These are phyloP conservation scores for Myocastor coypus DNA, from an alignment of 2,113 vertebrate genomes.

Conservation along the genomic window DNA sequence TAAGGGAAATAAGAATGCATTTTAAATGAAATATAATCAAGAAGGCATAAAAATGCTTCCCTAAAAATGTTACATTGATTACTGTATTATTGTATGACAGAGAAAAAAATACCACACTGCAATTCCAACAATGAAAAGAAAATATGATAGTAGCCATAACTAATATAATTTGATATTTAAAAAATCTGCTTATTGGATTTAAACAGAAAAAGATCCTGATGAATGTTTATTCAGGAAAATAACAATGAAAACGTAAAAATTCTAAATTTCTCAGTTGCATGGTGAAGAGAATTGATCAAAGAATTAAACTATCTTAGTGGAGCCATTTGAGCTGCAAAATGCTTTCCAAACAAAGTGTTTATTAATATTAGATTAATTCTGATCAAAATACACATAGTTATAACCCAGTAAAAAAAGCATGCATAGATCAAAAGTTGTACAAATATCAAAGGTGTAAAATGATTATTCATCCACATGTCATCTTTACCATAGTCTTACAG, in stretches of 20 bases:
- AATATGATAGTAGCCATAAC: not conserved
- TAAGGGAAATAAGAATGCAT: slow-evolving; percentile 35
- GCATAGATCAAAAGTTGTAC: not conserved
- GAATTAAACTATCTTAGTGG: slow-evolving; percentile 46
- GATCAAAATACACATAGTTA: slow-evolving; percentile 49
- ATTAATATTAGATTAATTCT: slow-evolving; percentile 56
- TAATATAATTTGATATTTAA: slow-evolving; percentile 6
- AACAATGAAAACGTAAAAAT: slow-evolving; percentile 52
- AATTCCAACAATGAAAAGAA: not conserved
- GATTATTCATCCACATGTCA: not conserved
- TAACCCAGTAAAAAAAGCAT: slow-evolving; percentile 43
- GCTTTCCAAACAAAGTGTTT: slow-evolving; percentile 45
- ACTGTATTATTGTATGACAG: not conserved
- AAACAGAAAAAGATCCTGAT: not conserved
- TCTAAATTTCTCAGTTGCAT: slow-evolving; percentile 37
- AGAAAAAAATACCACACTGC: not conserved
- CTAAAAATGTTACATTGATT: slow-evolving; percentile 23
- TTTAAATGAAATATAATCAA: slow-evolving; percentile 53
- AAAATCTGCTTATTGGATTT: slow-evolving; percentile 23
- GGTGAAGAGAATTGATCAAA: slow-evolving; percentile 53
- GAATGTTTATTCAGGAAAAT: slow-evolving; percentile 48
- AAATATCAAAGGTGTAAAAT: slow-evolving; percentile 27
- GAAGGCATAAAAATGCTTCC: slow-evolving; percentile 31
- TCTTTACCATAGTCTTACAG: slow-evolving; percentile 28
- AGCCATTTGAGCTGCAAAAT: slow-evolving; percentile 38